Conservation (phyloP, 2,113 vertebrate genomes). For the Saguinus imperator region DNA sequence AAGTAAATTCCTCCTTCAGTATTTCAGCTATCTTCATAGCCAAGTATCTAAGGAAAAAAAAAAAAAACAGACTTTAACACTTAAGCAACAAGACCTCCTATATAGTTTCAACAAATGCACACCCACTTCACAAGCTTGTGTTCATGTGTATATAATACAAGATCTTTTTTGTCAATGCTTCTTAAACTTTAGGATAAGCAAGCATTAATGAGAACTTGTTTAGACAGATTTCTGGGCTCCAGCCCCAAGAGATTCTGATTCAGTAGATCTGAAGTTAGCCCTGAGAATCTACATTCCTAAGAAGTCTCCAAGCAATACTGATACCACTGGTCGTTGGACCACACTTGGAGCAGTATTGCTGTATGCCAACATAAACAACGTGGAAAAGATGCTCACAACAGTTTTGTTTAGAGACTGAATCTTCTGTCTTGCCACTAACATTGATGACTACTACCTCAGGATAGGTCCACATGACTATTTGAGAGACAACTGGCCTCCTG, state of each 20-base stretch:
- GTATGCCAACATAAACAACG: neutral
- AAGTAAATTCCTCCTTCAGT: neutral
- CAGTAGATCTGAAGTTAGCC: neutral
- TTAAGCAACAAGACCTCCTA: neutral
- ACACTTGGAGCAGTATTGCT: neutral
- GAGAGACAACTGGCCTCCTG: neutral
- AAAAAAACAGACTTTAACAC: neutral
- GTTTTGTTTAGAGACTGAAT: neutral
- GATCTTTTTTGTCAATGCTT: neutral
- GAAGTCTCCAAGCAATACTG: neutral
- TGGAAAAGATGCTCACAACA: neutral
- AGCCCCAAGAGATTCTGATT: neutral
- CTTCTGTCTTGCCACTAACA: neutral
- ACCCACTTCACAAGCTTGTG: neutral
- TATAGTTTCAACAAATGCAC: neutral
- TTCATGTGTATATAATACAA: neutral
- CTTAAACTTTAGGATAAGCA: neutral
- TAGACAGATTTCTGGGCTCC: neutral
- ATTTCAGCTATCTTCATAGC: neutral
- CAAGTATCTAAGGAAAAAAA: neutral
- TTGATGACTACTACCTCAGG: neutral
- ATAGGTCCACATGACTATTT: neutral
- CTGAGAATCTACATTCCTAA: neutral
- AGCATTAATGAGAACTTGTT: neutral
- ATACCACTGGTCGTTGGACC: neutral